Conservation (phyloP, 2,888 invertebrate genomes). For the Mythimna impura region DNA sequence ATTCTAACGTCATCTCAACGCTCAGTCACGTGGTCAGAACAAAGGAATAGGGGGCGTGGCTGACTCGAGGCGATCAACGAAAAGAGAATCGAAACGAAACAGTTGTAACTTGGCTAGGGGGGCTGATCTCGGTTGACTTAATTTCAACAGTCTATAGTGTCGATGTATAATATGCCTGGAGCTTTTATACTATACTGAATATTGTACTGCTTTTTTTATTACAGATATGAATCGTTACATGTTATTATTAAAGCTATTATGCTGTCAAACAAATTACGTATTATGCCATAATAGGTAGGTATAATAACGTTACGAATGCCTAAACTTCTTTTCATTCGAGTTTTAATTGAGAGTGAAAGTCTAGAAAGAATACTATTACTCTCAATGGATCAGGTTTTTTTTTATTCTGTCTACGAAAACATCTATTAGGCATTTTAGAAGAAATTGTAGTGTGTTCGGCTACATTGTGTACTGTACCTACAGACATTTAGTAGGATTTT, state of each 20-base stretch:
- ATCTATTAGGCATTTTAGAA: conserved; percentile 8
- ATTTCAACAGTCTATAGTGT: no score
- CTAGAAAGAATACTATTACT: conserved; percentile 27
- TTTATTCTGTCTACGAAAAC: conserved; percentile 8
- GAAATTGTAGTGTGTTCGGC: background rate
- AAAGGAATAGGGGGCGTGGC: no score
- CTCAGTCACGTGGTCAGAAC: no score
- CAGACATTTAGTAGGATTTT: background rate
- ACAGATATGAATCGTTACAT: conserved; percentile 18
- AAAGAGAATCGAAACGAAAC: no score
- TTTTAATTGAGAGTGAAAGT: conserved; percentile 45
- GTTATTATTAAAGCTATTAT: conserved; percentile 36
- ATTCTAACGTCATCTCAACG: no score
- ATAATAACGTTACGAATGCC: conserved; percentile 17
- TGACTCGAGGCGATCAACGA: no score
- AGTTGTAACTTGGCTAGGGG: no score
- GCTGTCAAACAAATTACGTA: conserved; percentile 32
- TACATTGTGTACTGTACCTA: background rate
- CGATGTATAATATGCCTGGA: no score
- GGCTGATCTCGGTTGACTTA: no score
- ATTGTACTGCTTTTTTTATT: conserved; percentile 2
- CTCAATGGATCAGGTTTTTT: conserved; percentile 22
- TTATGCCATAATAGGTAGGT: conserved; percentile 22
- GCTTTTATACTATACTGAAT: background rate
- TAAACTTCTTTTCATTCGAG: conserved; percentile 21